Evolutionary conservation across 2,113 vertebrate genomes (phyloP).

Genomic region (Semnornis frantzii): DNA sequence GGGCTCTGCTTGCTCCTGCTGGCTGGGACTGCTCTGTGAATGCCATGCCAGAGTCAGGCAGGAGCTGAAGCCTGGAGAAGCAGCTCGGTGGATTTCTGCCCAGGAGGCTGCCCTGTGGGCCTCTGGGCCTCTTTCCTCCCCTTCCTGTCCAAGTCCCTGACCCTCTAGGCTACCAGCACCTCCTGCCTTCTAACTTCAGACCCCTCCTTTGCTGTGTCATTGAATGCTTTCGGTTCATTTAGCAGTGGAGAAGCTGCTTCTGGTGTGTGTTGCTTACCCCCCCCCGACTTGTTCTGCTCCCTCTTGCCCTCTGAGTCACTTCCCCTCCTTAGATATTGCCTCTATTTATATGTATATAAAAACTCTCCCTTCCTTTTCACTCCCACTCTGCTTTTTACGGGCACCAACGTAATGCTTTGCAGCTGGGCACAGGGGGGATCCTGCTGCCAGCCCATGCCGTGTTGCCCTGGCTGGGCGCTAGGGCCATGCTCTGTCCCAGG

Average conservation of each 20-base stretch:
- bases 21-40: accelerated
- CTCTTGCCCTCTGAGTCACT: conserved; percentile 55
- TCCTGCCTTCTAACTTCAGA: background rate
- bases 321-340: conserved; percentile 53
- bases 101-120: background rate
- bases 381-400: background rate
- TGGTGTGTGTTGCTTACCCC: background rate
- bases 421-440: background rate
- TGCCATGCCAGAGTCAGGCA: background rate
- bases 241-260: background rate
- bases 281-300: background rate
- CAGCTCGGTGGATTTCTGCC: background rate
- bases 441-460: background rate
- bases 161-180: background rate
- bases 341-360: conserved; percentile 36
- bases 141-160: background rate
- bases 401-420: background rate
- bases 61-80: background rate
- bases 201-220: background rate
- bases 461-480: background rate
- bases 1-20: background rate
- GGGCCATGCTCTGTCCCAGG: background rate
- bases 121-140: background rate
- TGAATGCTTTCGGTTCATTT: background rate
- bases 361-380: conserved; percentile 11